Evolutionary conservation across 23 tunicate species (phyloP), one percentile per base, ranked within the genome.

Genomic region (Trididemnum clinides): DNA sequence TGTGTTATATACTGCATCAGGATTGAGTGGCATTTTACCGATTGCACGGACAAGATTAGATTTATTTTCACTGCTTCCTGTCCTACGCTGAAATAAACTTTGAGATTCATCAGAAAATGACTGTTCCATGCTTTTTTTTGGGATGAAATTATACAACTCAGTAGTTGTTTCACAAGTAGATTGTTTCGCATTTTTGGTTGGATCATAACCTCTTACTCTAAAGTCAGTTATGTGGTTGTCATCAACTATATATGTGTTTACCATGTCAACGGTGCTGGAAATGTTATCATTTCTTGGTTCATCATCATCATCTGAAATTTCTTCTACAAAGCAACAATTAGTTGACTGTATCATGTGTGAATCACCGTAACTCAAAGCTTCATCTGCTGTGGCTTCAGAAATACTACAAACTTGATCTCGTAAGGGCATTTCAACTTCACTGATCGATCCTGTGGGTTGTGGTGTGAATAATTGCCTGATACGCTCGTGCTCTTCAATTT

Each of bases 1-100:
- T 30, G 49, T 83, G 2, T 54, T 33, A 64, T 92, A 92, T 30
- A 87, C 22, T 10, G 97, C 97, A 82, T 92, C 97, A 28, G 97
- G 97, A 66, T 92, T 92, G 7, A 87, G 22, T 5, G 97, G 97
- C 0, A 92, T 34, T 28, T 83, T 78, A 15, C 97, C 80, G 33
- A 92, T 90, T 6, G 50, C 85, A 33, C 59, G 75, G 7, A 92
- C 83, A 10, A 69, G 6, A 62, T 22, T 22, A 21, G 70, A 62
- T n/a, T n/a, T n/a, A n/a, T n/a, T n/a, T n/a, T n/a, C n/a, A n/a
- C n/a, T n/a, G n/a, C n/a, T n/a, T n/a, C n/a, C n/a, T n/a, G n/a
- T n/a, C 21, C 6, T 20, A 62, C 25, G 25, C 15, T 62, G 15
- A 10, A 5, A 12, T 62, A 23, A 12, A 62, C 27, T 22, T 10